Evolutionary conservation across 1,140 invertebrate genomes (phyloP).

Genomic region (Apis dorsata): DNA sequence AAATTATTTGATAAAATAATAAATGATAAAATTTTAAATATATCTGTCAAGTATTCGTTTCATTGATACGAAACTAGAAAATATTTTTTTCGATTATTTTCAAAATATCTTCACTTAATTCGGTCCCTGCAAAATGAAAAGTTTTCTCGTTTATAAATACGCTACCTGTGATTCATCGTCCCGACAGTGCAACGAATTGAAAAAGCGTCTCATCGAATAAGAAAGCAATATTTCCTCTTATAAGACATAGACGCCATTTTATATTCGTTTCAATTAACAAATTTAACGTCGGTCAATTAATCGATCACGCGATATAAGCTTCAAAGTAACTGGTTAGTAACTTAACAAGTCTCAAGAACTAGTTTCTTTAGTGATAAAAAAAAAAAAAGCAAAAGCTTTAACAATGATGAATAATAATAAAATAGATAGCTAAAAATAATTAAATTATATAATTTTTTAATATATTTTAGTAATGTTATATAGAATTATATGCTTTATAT

Average conservation of each 20-base stretch:
- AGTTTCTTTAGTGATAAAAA: neutral
- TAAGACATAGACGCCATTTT: neutral
- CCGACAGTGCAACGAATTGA: neutral
- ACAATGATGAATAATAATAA: neutral
- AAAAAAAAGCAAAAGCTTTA: neutral
- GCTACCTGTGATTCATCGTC: neutral
- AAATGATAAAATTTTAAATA: neutral
- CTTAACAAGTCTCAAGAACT: neutral
- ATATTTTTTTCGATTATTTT: neutral
- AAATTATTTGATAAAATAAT: too few species aligned
- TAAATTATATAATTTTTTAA: too few species aligned
- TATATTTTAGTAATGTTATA: too few species aligned
- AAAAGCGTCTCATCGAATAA: neutral
- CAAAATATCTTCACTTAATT: neutral
- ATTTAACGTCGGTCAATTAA: conserved; percentile 6
- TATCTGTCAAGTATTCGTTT: neutral
- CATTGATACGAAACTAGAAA: too few species aligned
- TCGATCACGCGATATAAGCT: neutral
- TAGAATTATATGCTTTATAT: too few species aligned
- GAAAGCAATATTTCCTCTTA: neutral
- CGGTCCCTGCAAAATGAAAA: neutral
- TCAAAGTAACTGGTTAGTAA: neutral
- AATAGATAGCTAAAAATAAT: neutral
- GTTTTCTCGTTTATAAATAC: conserved; percentile 10
- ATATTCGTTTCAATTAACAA: neutral